Evolutionary conservation across 2,888 invertebrate species (phyloP), one percentile per base, ranked within the genome.

Genomic region (Tetragonula carbonaria): DNA sequence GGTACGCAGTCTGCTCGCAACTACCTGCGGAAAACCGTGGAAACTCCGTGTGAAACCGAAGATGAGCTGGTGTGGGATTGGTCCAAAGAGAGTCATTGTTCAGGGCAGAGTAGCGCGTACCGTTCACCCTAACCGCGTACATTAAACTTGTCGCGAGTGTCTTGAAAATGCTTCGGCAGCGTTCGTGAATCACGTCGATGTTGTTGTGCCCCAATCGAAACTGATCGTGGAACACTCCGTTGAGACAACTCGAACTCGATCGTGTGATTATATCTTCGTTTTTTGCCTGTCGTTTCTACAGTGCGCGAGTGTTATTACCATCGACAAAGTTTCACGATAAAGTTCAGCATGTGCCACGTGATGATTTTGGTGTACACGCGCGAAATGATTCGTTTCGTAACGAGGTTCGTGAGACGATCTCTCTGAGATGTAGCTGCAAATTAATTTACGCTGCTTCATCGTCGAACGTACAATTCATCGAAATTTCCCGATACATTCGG

Each of bases 51-150:
- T 66, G 74, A 84, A 82, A 59, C 79, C 50, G 74, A 80, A 79
- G 82, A 84, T 78, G 87, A 86, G 83, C 74, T 68, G 79, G 63
- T 77, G 82, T 68, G 82, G 83, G 90, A 92, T 88, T 87, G 90
- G 91, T 87, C 87, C 79, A 86, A 84, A 81, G 82, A 75, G 88
- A 87, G 78, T 78, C 82, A 80, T 77, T 70, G 86, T 75, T 86
- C 91, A 92, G 91, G 92, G 92, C 87, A 87, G 91, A 90, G 87
- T 74, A 74, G 65, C 73, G 59, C 55, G 78, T 71, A 63, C 33
- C 82, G 77, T 83, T 82, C 82, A 68, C 89, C 90, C 88, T 71
- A 78, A 80, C 80, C 87, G 75, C 59, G 79, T 87, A 71, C 81
- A 73, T n/a, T 86, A 62, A 70, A 76, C 67, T 84, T 81, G 77